phyloP scores from a whole-genome alignment of 2,113 vertebrate genomes.

The Coreoperca whiteheadi region DNA sequence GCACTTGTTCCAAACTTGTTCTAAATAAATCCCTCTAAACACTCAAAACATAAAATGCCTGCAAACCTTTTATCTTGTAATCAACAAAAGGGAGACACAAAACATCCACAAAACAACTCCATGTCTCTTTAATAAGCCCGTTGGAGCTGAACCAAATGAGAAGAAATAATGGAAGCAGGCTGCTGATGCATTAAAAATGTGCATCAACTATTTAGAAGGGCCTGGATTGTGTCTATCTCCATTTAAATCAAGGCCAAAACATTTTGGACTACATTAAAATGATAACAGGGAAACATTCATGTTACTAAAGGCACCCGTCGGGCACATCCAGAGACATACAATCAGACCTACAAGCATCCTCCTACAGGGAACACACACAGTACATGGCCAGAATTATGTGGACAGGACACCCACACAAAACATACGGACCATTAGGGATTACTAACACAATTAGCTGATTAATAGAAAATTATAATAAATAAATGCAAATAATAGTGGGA shows the following conservation, averaged over 20 bases:
- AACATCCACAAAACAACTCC: constrained; percentile 32
- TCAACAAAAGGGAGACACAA: constrained; percentile 50
- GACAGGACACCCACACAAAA: neutral
- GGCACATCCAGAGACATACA: constrained; percentile 19
- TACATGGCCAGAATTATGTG: neutral
- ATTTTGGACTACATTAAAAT: constrained; percentile 53
- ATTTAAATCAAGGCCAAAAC: constrained; percentile 40
- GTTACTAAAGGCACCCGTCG: constrained; percentile 19
- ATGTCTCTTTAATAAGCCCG: constrained; percentile 34
- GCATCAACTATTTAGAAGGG: constrained; percentile 66
- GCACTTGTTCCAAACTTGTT: constrained; percentile 15
- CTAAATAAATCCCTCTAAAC: constrained; percentile 31
- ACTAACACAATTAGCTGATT: neutral
- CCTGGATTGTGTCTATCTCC: constrained; percentile 44
- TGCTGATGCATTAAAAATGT: constrained; percentile 68
- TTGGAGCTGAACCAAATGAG: constrained; percentile 67
- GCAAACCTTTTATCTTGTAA: constrained; percentile 20
- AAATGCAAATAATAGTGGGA: no score
- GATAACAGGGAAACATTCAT: constrained; percentile 42
- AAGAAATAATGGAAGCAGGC: constrained; percentile 57
- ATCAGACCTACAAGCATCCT: neutral
- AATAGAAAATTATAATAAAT: no score
- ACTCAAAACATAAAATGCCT: constrained; percentile 38
- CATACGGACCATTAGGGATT: neutral
- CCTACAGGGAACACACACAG: neutral